Conservation (phyloP, 2,797 vertebrate genomes). For the Enteromius unitaeniatus region DNA sequence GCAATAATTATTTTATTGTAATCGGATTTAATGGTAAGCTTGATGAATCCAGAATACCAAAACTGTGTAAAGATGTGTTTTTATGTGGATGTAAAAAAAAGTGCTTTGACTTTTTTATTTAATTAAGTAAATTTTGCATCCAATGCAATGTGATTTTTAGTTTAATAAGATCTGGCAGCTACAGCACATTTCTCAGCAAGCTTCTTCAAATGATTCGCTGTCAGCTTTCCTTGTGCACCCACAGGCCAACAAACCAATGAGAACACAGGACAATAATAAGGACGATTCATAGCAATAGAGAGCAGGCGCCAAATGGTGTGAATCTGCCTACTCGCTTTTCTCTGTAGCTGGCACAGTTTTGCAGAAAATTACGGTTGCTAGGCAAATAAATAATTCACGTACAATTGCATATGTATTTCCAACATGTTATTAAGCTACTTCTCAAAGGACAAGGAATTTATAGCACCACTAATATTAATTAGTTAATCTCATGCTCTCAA, state of each 20-base stretch:
- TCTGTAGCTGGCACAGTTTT: neutral
- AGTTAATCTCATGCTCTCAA: neutral
- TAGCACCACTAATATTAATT: neutral
- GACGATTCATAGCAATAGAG: neutral
- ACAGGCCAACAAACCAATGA: neutral
- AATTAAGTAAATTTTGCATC: neutral
- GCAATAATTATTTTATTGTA: neutral
- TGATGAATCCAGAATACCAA: neutral
- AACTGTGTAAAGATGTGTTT: neutral
- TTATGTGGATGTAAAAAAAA: neutral
- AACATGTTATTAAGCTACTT: neutral
- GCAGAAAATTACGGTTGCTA: neutral
- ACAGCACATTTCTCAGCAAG: neutral
- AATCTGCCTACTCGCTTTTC: neutral
- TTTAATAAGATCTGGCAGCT: neutral
- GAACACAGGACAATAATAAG: neutral
- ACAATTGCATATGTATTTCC: neutral
- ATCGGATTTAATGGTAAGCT: neutral
- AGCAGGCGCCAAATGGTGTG: neutral
- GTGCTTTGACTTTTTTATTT: neutral
- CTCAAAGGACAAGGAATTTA: neutral
- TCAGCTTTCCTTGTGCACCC: neutral
- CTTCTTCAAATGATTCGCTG: neutral
- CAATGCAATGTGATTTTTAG: neutral
- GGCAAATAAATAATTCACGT: neutral